Evolutionary conservation across 2,113 vertebrate species (phyloP).

Genomic region (Sphyrna mokarran): DNA sequence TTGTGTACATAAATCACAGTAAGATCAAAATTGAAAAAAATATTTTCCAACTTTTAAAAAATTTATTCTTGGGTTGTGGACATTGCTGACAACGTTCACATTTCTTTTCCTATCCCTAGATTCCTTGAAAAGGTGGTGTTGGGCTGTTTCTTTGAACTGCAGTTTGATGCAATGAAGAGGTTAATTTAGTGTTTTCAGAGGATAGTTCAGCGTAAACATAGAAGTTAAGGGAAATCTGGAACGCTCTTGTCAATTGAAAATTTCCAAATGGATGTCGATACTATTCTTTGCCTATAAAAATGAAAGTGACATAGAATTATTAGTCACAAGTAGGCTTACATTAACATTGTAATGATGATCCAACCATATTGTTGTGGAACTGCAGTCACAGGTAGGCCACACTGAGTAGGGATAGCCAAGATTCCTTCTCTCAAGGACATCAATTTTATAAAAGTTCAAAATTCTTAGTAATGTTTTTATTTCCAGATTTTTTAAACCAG

Average conservation of each 20-base stretch:
- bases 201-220: background rate
- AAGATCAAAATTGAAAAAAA: background rate
- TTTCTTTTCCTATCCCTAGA: background rate
- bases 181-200: background rate
- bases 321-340: no score
- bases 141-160: background rate
- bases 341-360: no score
- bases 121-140: background rate
- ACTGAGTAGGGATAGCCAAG: background rate
- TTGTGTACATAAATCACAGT: background rate
- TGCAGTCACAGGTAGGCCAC: background rate
- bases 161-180: background rate
- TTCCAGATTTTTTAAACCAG: background rate
- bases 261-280: background rate
- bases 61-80: background rate
- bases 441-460: background rate
- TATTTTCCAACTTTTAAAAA: background rate
- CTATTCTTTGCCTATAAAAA: no score
- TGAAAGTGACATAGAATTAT: no score
- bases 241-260: background rate
- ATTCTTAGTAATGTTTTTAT: background rate
- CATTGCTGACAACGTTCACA: background rate
- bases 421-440: background rate
- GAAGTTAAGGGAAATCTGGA: background rate
- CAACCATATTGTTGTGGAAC: background rate